Conservation (phyloP, 2,797 vertebrate species). For the Xerus rutilus region DNA sequence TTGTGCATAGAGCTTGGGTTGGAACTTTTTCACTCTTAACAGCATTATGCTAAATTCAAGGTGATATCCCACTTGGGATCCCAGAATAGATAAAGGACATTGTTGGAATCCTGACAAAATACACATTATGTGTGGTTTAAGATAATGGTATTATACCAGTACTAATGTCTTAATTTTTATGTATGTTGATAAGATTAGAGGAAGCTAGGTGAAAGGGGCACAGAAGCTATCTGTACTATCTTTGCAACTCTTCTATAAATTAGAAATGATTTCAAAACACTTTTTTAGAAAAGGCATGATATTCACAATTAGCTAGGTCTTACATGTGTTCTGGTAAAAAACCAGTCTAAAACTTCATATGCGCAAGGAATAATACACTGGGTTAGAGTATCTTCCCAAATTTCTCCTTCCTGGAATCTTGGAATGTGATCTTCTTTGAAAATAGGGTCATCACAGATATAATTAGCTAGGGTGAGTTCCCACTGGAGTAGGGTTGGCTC, state of each 20-base stretch:
- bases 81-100: neutral
- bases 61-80: neutral
- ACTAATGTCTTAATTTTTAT: neutral
- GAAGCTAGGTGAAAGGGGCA: neutral
- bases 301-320: neutral
- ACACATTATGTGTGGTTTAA: neutral
- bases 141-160: neutral
- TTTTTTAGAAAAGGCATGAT: neutral
- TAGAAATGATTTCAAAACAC: slow-evolving; percentile 13
- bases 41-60: neutral
- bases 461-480: neutral
- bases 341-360: neutral
- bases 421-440: neutral
- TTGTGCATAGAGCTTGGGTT: neutral
- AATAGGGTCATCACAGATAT: neutral
- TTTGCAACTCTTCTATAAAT: neutral
- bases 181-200: neutral
- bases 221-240: neutral
- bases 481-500: neutral
- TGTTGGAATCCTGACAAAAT: neutral
- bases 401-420: neutral
- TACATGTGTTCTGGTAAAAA: neutral
- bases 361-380: neutral
- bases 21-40: neutral
- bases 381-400: neutral